phyloP scores from a whole-genome alignment of 2,797 vertebrate genomes.

The Sus cebifrons region DNA sequence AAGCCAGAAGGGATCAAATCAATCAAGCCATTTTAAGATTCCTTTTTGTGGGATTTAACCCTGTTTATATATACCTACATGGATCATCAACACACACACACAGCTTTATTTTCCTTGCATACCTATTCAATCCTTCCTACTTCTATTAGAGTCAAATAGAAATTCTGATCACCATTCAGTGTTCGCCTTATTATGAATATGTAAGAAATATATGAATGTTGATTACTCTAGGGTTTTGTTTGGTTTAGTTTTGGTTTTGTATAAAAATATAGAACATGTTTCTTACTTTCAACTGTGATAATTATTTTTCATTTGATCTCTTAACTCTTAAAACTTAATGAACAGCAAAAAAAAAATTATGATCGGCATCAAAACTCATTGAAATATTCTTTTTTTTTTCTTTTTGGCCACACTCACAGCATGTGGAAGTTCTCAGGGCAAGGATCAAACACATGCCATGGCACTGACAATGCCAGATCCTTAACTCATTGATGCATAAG shows the following conservation, averaged over 20 bases:
- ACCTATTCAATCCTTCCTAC: neutral
- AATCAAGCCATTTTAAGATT: neutral
- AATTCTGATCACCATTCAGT: slow-evolving; percentile 1
- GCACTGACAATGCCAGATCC: too few relatives aligned
- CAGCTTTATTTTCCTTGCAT: neutral
- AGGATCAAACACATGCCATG: too few relatives aligned
- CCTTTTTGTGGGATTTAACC: slow-evolving; percentile 13
- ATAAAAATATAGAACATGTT: slow-evolving; percentile 38
- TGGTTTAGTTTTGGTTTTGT: neutral
- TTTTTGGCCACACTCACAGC: too few relatives aligned
- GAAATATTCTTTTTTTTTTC: neutral
- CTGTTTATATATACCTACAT: neutral
- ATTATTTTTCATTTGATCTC: slow-evolving; percentile 35
- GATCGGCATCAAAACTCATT: slow-evolving; percentile 5
- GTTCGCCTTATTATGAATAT: neutral
- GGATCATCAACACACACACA: neutral
- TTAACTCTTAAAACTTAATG: slow-evolving; percentile 68
- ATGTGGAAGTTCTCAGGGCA: too few relatives aligned
- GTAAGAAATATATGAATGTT: slow-evolving; percentile 1
- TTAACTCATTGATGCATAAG: too few relatives aligned
- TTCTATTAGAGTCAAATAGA: neutral
- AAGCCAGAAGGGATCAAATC: neutral
- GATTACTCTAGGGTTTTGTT: neutral
- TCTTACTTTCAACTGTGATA: slow-evolving; percentile 55
- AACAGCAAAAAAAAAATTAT: neutral